phyloP scores from a whole-genome alignment of 30 jellyfish, hydroid and myxozoan genomes.

The Cassiopea andromeda region DNA sequence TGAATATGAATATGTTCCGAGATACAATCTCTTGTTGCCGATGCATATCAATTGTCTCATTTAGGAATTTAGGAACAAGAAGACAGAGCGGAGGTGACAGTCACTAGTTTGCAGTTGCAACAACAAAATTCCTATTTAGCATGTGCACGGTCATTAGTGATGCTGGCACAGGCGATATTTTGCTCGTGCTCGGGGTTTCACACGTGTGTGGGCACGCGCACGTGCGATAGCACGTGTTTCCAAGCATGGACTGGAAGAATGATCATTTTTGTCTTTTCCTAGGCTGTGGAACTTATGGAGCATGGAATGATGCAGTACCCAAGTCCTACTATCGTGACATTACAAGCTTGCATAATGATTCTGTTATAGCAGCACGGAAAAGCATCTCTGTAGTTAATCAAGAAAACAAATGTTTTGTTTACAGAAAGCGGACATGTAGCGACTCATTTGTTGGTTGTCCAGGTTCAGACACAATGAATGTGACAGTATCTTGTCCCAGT shows the following conservation, averaged over 20 bases:
- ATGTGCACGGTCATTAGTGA: too few relatives aligned
- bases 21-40: too few relatives aligned
- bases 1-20: too few relatives aligned
- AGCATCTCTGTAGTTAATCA: background rate
- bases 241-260: background rate
- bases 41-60: too few relatives aligned
- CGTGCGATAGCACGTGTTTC: background rate
- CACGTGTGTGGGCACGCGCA: too few relatives aligned
- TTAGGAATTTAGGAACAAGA: too few relatives aligned
- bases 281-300: background rate
- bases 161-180: too few relatives aligned
- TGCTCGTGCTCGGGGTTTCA: too few relatives aligned
- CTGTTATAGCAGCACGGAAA: background rate
- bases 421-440: background rate
- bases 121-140: too few relatives aligned
- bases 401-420: background rate
- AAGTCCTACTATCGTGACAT: background rate
- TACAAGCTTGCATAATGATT: background rate
- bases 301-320: background rate
- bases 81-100: too few relatives aligned
- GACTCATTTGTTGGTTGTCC: background rate
- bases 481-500: background rate
- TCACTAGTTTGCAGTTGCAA: too few relatives aligned
- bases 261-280: background rate
- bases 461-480: background rate